Base-by-base conservation (phyloP, 1,140 invertebrate genomes). In the Drosophila lacteicornis region DNA sequence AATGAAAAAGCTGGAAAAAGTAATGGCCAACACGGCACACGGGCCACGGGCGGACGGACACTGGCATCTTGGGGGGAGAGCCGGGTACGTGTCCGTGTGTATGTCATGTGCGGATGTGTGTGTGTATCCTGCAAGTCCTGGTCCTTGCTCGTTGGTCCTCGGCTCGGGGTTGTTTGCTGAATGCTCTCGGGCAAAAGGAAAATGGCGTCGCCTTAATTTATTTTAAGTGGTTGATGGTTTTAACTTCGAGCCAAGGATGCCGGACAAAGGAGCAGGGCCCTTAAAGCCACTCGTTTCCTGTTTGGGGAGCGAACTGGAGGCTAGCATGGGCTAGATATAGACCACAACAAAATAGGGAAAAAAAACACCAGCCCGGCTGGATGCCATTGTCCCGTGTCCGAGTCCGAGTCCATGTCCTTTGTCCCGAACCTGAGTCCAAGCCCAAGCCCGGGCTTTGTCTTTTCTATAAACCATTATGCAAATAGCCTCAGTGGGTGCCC, bases 191-290 rank as follows among this genome's bases (percentile, higher is more conserved):
- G 73, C 77, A 80, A 90, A 90, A 90, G 85, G 80, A 90, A 90
- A 90, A 90, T 90, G 85, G 85, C 85, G 85, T 91, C 86, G 86
- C 86, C 85, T 90, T 91, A 90, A 90, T 90, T 90, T 90, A 90
- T 90, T 90, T 90, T 90, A 90, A 90, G 85, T 90, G 85, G 85
- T 90, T 90, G 85, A 86, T 90, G 86, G 86, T 90, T 82, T 90
- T 86, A 91, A 85, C 75, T 90, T 85, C 56, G 40, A 78, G 75
- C 75, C 75, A 78, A 78, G 75, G 75, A 68, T 51, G 56, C 74
- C 17, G 49, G 55, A 43, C 67, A 73, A 73, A 78, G 63, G 50
- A 76, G 66, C 42, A 56, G 58, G 74, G 67, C 55, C 79, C 73
- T 85, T 86, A 79, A 86, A 86, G 68, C 77, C 53, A 77, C 71